These are phyloP conservation scores for Myiozetetes cayanensis DNA, from an alignment of 2,113 vertebrate species.

Conservation along the genomic window DNA sequence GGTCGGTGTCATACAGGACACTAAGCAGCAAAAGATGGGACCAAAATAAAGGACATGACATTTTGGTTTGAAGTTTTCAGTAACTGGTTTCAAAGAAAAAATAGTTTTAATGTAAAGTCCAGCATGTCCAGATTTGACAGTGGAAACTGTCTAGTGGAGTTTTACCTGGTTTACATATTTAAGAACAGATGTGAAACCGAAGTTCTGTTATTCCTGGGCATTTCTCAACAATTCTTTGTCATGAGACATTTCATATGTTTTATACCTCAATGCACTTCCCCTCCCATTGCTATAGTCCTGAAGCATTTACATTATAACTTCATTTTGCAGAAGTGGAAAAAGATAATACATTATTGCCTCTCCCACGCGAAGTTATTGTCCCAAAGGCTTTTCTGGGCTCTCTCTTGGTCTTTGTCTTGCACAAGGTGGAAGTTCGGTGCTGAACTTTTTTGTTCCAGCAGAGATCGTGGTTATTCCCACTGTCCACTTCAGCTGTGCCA, in stretches of 20 bases:
- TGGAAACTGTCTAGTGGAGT: neutral
- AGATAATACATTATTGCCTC: neutral
- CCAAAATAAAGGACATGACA: neutral
- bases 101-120: neutral
- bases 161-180: neutral
- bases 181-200: neutral
- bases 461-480: neutral
- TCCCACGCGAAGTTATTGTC: neutral
- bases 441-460: neutral
- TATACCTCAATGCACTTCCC: neutral
- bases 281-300: neutral
- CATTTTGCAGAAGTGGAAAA: neutral
- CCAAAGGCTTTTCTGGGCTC: neutral
- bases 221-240: constrained; percentile 27
- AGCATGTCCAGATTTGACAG: neutral
- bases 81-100: neutral
- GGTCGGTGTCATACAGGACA: neutral
- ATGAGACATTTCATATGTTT: neutral
- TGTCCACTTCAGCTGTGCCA: neutral
- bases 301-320: neutral
- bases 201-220: neutral
- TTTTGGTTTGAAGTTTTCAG: neutral
- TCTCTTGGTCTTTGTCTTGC: neutral
- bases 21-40: neutral
- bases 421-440: neutral